phyloP scores from a whole-genome alignment of 2,113 vertebrate species.

The Pygathrix nemaeus region DNA sequence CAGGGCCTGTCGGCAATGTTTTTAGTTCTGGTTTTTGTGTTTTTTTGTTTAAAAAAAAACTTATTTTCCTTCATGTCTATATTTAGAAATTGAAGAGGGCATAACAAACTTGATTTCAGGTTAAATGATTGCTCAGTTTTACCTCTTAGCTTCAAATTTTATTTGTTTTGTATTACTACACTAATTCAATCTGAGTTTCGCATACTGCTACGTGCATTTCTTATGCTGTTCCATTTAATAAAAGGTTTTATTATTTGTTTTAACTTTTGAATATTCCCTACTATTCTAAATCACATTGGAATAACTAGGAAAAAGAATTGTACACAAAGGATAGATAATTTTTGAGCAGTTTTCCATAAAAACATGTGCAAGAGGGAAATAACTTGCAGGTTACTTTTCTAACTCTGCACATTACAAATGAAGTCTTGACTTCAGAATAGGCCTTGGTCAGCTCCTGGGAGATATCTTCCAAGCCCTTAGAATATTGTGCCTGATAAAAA shows the following conservation, averaged over 20 bases:
- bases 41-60: background rate
- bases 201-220: background rate
- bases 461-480: background rate
- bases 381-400: background rate
- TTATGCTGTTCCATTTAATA: background rate
- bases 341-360: background rate
- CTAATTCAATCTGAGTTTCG: background rate
- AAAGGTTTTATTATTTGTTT: background rate
- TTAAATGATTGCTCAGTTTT: background rate
- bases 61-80: background rate
- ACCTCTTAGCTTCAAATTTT: background rate
- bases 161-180: background rate
- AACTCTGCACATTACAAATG: background rate
- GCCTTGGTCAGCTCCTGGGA: background rate
- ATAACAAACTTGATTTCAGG: background rate
- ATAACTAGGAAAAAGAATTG: background rate
- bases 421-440: background rate
- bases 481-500: background rate
- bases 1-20: background rate
- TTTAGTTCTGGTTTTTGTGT: background rate
- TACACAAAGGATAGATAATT: background rate
- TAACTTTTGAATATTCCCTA: background rate
- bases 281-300: background rate
- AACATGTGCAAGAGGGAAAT: too few relatives aligned
- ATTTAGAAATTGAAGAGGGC: background rate